phyloP scores from a whole-genome alignment of 2,113 vertebrate species.

The Calypte anna region DNA sequence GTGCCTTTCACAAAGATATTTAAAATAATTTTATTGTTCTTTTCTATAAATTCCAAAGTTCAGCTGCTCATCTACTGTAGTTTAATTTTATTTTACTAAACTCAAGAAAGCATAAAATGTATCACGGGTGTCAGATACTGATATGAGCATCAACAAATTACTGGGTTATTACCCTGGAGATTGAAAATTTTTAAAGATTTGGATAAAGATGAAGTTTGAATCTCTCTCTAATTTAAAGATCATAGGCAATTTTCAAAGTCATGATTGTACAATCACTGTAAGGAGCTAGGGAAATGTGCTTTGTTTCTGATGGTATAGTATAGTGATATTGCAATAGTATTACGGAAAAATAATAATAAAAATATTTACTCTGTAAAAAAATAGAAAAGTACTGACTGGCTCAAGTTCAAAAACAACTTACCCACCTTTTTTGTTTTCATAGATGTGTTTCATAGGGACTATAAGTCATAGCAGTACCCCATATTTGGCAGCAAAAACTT shows the following conservation, averaged over 20 bases:
- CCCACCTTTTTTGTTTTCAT: neutral
- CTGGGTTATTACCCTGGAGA: neutral
- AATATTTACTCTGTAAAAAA: neutral
- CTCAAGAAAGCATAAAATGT: neutral
- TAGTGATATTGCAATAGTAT: neutral
- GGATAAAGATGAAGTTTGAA: neutral
- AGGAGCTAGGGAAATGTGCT: neutral
- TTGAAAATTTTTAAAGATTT: neutral
- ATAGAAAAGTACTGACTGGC: neutral
- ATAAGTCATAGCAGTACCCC: neutral
- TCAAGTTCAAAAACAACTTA: neutral
- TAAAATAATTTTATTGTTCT: neutral
- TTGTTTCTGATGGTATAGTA: neutral
- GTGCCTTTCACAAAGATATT: neutral
- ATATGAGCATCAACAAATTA: neutral
- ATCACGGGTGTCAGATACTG: neutral
- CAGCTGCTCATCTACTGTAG: neutral
- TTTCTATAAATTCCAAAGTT: neutral
- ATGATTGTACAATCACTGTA: neutral
- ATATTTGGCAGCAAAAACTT: neutral
- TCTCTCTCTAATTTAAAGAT: neutral
- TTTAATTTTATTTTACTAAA: neutral
- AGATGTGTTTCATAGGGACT: neutral
- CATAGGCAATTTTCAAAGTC: neutral
- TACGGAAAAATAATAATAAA: neutral